These are phyloP conservation scores for Tridacna crocea DNA, from an alignment of 2,888 invertebrate species.

Conservation along the genomic window DNA sequence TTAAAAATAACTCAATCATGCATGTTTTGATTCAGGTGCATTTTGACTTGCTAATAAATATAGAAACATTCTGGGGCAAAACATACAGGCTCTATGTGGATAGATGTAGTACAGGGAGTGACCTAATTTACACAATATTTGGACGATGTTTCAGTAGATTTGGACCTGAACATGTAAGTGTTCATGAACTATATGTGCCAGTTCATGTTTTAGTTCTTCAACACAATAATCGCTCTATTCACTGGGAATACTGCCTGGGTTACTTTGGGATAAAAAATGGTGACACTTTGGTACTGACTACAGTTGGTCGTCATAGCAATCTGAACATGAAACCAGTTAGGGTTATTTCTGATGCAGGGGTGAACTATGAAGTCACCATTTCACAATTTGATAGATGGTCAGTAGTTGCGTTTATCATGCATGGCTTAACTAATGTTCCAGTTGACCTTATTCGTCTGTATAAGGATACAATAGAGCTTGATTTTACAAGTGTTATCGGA, in stretches of 20 bases:
- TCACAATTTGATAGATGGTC: constrained; percentile 79
- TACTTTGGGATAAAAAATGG: constrained; percentile 67
- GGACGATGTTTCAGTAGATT: constrained; percentile 71
- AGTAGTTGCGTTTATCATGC: constrained; percentile 76
- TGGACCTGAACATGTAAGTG: constrained; percentile 65
- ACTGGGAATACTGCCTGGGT: constrained; percentile 74
- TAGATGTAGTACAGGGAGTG: constrained; percentile 73
- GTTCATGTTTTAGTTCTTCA: constrained; percentile 73
- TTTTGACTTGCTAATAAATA: constrained; percentile 70
- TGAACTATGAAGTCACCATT: constrained; percentile 61
- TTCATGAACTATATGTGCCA: constrained; percentile 75
- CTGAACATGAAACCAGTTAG: constrained; percentile 68
- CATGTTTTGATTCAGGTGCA: constrained; percentile 72
- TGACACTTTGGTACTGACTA: constrained; percentile 69
- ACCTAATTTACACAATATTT: constrained; percentile 71
- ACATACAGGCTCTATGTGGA: constrained; percentile 75
- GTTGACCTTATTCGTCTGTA: constrained; percentile 75
- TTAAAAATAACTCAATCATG: constrained; percentile 66
- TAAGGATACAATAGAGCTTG: constrained; percentile 59
- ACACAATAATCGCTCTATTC: constrained; percentile 63
- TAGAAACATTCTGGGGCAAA: constrained; percentile 81
- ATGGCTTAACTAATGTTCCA: constrained; percentile 74
- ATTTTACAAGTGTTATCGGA: constrained; percentile 71
- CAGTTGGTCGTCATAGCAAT: constrained; percentile 72
- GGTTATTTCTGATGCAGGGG: constrained; percentile 64